phyloP scores from a whole-genome alignment of 2,113 vertebrate genomes.

The Jacana jacana region DNA sequence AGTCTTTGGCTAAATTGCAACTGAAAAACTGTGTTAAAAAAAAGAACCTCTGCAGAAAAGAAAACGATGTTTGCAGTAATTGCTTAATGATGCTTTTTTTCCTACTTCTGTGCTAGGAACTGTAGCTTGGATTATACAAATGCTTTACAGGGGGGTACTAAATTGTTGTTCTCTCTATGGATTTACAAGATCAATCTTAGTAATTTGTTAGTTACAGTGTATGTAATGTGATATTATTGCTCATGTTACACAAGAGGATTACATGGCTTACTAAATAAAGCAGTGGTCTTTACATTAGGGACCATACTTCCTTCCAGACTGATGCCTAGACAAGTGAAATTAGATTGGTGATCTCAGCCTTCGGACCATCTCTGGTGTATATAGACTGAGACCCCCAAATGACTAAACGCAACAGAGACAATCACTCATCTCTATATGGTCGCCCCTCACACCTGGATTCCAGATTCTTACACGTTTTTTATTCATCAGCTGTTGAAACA shows the following conservation, averaged over 20 bases:
- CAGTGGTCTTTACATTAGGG: constrained; percentile 56
- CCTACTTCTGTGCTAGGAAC: constrained; percentile 32
- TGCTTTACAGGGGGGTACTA: constrained; percentile 33
- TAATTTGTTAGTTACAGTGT: constrained; percentile 72
- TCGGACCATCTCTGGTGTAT: constrained; percentile 35
- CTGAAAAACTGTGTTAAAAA: constrained; percentile 33
- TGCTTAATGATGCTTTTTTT: constrained; percentile 50
- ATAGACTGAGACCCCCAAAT: background rate
- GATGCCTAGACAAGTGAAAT: constrained; percentile 49
- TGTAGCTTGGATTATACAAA: constrained; percentile 41
- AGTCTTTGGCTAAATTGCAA: background rate
- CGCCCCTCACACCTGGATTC: background rate
- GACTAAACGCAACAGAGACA: background rate
- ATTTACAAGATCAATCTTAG: constrained; percentile 67
- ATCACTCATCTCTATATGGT: background rate
- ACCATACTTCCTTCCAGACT: constrained; percentile 56
- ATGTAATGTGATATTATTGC: constrained; percentile 69
- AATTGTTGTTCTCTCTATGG: constrained; percentile 65
- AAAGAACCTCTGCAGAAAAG: constrained; percentile 3
- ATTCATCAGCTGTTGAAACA: background rate
- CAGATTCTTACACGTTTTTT: background rate
- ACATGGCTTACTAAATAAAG: constrained; percentile 68
- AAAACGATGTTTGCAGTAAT: constrained; percentile 1
- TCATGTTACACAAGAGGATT: constrained; percentile 71
- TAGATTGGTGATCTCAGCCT: constrained; percentile 46